These are phyloP conservation scores for Eulemur macaco DNA, from an alignment of 2,113 vertebrate genomes.

Conservation along the genomic window DNA sequence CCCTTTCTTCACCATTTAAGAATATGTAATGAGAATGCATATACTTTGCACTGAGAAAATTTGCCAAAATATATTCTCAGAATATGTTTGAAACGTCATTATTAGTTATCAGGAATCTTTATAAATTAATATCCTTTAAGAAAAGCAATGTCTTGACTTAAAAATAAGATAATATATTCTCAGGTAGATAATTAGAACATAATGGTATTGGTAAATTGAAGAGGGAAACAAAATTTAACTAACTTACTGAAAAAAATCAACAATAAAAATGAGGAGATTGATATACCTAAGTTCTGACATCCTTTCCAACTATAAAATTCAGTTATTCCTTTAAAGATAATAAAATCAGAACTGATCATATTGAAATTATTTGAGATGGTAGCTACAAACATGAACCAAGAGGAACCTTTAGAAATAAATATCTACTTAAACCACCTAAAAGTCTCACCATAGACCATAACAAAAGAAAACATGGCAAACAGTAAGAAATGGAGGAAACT, in stretches of 20 bases:
- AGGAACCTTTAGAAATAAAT: neutral
- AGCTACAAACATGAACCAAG: neutral
- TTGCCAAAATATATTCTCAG: constrained; percentile 28
- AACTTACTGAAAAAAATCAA: constrained; percentile 19
- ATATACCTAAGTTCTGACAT: neutral
- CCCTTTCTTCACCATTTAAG: neutral
- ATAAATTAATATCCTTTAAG: neutral
- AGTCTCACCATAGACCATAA: neutral
- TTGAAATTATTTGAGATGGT: neutral
- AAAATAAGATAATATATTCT: neutral
- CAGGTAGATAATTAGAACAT: neutral
- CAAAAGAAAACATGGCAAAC: neutral
- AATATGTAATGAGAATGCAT: neutral
- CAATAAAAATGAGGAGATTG: neutral
- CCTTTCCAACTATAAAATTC: constrained; percentile 3
- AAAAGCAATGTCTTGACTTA: constrained; percentile 30
- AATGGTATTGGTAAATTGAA: neutral
- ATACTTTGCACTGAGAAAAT: constrained; percentile 22
- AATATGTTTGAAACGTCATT: constrained; percentile 44
- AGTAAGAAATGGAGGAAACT: neutral
- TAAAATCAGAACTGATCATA: neutral
- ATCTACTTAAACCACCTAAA: neutral
- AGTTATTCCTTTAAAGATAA: constrained; percentile 17
- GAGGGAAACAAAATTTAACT: neutral
- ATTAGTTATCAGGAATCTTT: neutral